A percentile compares a stretch with the other conserved stretches of the same genome.
phyloP scores from a whole-genome alignment of 2,113 vertebrate genomes.

The Corythornis madagascariensis region DNA sequence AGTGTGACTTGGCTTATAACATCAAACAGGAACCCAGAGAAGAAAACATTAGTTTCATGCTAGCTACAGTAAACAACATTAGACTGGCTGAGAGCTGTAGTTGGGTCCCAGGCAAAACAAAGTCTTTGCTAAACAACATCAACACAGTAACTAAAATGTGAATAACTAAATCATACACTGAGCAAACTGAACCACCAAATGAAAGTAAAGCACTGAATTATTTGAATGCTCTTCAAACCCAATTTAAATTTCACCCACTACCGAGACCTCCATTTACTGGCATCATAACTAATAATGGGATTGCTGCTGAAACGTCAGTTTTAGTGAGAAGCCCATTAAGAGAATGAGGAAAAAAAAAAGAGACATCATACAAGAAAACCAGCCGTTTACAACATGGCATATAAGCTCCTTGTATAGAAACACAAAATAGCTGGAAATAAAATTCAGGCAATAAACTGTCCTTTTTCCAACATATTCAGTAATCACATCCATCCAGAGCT shows the following conservation, averaged over 20 bases:
- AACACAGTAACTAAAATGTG: conserved; percentile 62
- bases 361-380: conserved; percentile 67
- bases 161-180: conserved; percentile 63
- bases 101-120: conserved; percentile 49
- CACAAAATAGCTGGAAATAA: conserved; percentile 68
- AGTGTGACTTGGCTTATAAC: conserved; percentile 44
- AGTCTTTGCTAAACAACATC: conserved; percentile 51
- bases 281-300: conserved; percentile 72
- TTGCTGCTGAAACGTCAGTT: conserved; percentile 69
- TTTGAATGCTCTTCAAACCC: conserved; percentile 64
- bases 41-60: conserved; percentile 56
- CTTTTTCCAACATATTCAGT: conserved; percentile 31
- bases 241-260: conserved; percentile 72
- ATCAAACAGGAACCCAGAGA: conserved; percentile 48
- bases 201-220: conserved; percentile 59
- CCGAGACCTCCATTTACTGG: conserved; percentile 64
- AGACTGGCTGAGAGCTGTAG: conserved; percentile 32
- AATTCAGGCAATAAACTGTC: conserved; percentile 56
- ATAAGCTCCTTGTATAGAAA: conserved; percentile 63
- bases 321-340: conserved; percentile 62
- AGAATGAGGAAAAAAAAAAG: conserved; percentile 47
- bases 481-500: conserved; percentile 56
- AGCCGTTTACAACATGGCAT: conserved; percentile 67
- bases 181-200: conserved; percentile 51
- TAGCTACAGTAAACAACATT: conserved; percentile 59